Conservation (phyloP, 2,113 vertebrate species). For the Dipodomys spectabilis region DNA sequence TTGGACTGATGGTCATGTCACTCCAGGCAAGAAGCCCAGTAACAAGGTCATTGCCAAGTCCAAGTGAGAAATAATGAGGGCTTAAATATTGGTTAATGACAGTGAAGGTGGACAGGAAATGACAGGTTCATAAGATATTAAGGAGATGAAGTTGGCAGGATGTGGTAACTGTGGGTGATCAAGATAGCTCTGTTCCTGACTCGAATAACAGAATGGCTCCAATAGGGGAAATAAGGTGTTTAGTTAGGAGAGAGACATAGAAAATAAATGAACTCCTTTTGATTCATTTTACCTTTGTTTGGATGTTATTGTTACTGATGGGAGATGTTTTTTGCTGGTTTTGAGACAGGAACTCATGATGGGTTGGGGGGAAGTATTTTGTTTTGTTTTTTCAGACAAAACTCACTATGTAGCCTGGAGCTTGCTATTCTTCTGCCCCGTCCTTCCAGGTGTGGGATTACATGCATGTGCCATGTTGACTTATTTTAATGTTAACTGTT, state of each 20-base stretch:
- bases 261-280: conserved; percentile 26
- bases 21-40: conserved; percentile 6
- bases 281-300: neutral
- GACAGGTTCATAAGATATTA: conserved; percentile 34
- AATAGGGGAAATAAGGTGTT: neutral
- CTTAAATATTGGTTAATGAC: conserved; percentile 20
- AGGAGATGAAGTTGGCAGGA: conserved; percentile 8
- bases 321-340: too few relatives aligned
- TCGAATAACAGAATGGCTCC: neutral
- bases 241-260: neutral
- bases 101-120: conserved; percentile 47
- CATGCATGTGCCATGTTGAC: neutral
- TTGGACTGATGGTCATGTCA: conserved; percentile 19
- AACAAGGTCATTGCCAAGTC: conserved; percentile 24
- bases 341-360: too few relatives aligned
- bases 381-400: too few relatives aligned
- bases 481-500: conserved; percentile 6
- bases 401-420: too few relatives aligned
- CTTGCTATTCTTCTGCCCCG: too few relatives aligned
- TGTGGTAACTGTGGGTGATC: neutral
- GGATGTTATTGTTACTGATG: too few relatives aligned
- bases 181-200: neutral
- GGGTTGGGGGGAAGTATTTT: too few relatives aligned
- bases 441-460: too few relatives aligned
- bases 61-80: conserved; percentile 34